phyloP scores from a whole-genome alignment of 2,888 invertebrate genomes.

The Lithophane semibrunnea region DNA sequence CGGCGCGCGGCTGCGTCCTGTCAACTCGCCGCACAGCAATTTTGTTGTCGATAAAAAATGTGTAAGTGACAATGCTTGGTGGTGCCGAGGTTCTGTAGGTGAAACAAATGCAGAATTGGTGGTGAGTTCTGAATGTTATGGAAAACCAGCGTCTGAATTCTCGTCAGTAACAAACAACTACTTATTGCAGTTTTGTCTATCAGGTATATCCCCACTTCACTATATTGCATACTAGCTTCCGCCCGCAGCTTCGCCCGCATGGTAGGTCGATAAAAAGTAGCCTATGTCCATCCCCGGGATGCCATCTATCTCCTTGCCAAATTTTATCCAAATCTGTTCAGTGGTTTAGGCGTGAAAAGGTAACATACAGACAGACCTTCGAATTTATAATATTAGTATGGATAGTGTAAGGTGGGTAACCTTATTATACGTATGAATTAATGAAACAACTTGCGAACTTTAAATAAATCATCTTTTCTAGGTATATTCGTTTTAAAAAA shows the following conservation, averaged over 20 bases:
- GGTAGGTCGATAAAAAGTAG: too few species aligned
- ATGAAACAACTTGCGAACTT: neutral
- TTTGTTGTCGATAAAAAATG: constrained; percentile 69
- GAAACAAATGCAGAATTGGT: neutral
- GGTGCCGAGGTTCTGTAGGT: constrained; percentile 40
- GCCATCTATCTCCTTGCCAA: too few species aligned
- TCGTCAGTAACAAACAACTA: neutral
- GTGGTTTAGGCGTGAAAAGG: too few species aligned
- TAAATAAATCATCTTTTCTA: neutral
- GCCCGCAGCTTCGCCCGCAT: too few species aligned
- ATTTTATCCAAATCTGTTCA: too few species aligned
- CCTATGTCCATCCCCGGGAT: too few species aligned
- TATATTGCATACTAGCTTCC: neutral
- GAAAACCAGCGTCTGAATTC: too few species aligned
- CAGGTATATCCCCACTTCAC: neutral
- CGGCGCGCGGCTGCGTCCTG: constrained; percentile 64
- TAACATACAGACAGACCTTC: too few species aligned
- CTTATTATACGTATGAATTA: neutral
- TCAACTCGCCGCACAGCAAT: constrained; percentile 68
- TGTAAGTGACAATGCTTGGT: constrained; percentile 40
- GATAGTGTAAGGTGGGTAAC: neutral
- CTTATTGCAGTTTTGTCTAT: neutral
- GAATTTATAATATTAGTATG: too few species aligned
- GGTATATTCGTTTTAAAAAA: neutral
- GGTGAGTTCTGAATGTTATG: neutral